These are phyloP conservation scores for Nineta flava DNA, from an alignment of 2,888 invertebrate species.

Conservation along the genomic window DNA sequence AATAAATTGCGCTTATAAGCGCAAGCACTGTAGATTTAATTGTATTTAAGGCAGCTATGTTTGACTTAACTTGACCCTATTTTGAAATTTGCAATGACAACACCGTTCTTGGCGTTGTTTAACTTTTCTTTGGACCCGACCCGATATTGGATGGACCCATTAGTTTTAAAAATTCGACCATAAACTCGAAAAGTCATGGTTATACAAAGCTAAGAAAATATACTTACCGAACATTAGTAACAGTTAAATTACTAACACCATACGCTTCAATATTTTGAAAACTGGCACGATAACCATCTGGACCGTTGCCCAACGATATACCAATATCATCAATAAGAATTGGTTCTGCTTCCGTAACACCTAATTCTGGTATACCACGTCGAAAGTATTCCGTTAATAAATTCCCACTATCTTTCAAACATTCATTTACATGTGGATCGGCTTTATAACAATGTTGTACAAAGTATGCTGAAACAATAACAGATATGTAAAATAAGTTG, in stretches of 20 bases:
- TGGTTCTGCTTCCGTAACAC: conserved; percentile 56
- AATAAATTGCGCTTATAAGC: no score
- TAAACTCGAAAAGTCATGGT: no score
- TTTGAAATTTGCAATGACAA: no score
- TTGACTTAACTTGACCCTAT: no score
- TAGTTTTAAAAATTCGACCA: no score
- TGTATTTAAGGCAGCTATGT: no score
- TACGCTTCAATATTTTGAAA: conserved; percentile 67
- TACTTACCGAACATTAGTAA: conserved; percentile 58
- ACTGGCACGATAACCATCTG: conserved; percentile 66
- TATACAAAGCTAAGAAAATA: no score
- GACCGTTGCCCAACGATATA: conserved; percentile 61
- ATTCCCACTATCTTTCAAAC: conserved; percentile 59
- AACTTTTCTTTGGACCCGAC: not conserved
- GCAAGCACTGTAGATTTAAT: no score
- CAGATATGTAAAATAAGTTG: conserved; percentile 1
- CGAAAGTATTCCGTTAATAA: conserved; percentile 53
- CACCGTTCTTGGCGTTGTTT: no score
- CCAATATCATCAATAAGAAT: conserved; percentile 71
- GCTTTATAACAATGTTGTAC: conserved; percentile 54
- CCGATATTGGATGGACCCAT: no score
- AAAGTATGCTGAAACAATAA: conserved; percentile 41
- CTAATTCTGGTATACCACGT: conserved; percentile 57
- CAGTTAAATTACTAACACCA: conserved; percentile 65
- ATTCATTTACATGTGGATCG: conserved; percentile 55